Conservation (phyloP, 2,888 invertebrate species). For the Helobdella robusta region DNA sequence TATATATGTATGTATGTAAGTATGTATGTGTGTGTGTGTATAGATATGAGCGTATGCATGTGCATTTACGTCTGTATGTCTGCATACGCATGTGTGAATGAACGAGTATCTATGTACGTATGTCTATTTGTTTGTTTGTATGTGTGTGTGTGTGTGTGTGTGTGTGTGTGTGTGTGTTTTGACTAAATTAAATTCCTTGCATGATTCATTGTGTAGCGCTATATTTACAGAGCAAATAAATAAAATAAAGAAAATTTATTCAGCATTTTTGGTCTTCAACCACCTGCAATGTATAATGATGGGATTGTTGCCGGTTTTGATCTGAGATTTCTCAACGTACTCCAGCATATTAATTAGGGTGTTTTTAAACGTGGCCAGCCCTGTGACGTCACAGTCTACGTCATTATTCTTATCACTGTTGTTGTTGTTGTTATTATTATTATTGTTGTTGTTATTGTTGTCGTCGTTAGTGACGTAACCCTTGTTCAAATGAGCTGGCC, state of each 20-base stretch:
- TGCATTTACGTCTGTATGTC: background rate
- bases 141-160: constrained; percentile 1
- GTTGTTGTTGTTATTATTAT: background rate
- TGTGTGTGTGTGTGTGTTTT: background rate
- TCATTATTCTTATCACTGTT: background rate
- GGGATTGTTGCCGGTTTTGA: constrained; percentile 34
- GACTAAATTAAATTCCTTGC: no score
- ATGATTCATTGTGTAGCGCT: no score
- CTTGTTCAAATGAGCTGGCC: constrained; percentile 2
- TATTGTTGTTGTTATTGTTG: background rate
- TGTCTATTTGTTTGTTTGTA: background rate
- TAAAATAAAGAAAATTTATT: no score
- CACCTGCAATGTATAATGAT: constrained; percentile 36
- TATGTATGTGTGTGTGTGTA: constrained; percentile 4
- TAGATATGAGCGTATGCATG: background rate
- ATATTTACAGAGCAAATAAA: no score
- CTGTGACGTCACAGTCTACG: no score
- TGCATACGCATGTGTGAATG: no score
- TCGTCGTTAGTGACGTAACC: background rate
- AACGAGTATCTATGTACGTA: background rate
- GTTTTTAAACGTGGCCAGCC: constrained; percentile 25
- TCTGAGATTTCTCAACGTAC: constrained; percentile 34
- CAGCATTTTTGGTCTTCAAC: no score
- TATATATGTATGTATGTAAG: constrained; percentile 1
- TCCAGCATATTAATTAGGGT: constrained; percentile 32